Evolutionary conservation across 2,888 invertebrate genomes (phyloP).

Genomic region (Cartodere bifasciata): DNA sequence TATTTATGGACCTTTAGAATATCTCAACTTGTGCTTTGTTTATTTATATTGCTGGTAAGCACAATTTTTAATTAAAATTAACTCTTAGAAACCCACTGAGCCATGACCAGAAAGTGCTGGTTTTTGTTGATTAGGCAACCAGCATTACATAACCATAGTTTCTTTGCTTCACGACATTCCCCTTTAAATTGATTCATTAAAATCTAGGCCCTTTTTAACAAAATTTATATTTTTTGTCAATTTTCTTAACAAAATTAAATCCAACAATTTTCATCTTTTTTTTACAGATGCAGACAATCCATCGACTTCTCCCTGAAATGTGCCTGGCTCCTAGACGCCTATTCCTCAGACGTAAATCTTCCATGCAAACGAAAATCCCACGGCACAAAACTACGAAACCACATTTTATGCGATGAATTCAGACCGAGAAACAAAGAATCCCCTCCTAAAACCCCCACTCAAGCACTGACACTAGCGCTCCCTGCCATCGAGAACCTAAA

Average conservation of each 20-base stretch:
- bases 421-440: constrained; percentile 20
- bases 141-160: too few relatives aligned
- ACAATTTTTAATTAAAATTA: too few relatives aligned
- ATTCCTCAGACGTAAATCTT: constrained; percentile 60
- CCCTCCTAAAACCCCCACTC: constrained; percentile 5
- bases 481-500: constrained; percentile 24
- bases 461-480: constrained; percentile 24
- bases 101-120: too few relatives aligned
- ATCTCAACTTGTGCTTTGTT: too few relatives aligned
- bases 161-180: too few relatives aligned
- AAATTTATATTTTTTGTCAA: too few relatives aligned
- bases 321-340: constrained; percentile 94
- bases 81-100: too few relatives aligned
- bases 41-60: too few relatives aligned
- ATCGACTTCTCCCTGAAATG: constrained; percentile 93
- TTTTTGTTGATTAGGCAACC: too few relatives aligned
- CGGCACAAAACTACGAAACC: constrained; percentile 59
- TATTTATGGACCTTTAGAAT: too few relatives aligned
- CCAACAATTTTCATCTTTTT: constrained; percentile 14
- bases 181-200: too few relatives aligned
- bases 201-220: not conserved
- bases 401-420: constrained; percentile 58
- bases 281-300: constrained; percentile 74
- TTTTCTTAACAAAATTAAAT: too few relatives aligned
- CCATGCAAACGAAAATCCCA: constrained; percentile 61